Evolutionary conservation across 2,888 invertebrate genomes (phyloP).

Genomic region (Philopedon plagiatum): DNA sequence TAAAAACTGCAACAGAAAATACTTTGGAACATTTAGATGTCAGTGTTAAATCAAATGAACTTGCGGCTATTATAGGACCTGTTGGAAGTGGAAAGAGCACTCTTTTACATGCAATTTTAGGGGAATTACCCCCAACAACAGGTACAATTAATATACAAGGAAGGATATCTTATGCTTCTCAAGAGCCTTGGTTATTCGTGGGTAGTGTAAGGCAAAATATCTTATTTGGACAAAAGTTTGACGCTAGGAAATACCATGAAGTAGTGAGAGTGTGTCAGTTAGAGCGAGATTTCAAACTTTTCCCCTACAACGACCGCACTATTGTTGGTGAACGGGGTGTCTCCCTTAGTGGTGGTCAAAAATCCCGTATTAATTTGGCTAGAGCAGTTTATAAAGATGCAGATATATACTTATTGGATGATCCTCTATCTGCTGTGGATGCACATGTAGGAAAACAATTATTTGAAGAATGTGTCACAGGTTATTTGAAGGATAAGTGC

Average conservation of each 20-base stretch:
- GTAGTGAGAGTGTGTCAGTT: constrained; percentile 80
- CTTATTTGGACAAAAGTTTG: constrained; percentile 85
- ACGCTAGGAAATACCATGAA: constrained; percentile 76
- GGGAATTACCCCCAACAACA: constrained; percentile 78
- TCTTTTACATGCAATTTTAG: constrained; percentile 73
- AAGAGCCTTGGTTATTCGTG: constrained; percentile 87
- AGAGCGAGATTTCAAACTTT: constrained; percentile 78
- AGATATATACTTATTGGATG: constrained; percentile 89
- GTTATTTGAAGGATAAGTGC: constrained; percentile 77
- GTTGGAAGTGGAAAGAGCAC: constrained; percentile 77
- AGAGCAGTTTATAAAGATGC: constrained; percentile 87
- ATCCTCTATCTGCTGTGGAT: constrained; percentile 92
- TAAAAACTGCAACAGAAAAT: constrained; percentile 56
- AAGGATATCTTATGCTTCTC: constrained; percentile 82
- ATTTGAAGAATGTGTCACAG: constrained; percentile 82
- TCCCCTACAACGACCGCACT: constrained; percentile 85
- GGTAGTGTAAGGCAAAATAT: constrained; percentile 92
- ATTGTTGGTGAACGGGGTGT: constrained; percentile 83
- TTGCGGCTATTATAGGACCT: constrained; percentile 73
- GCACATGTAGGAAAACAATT: constrained; percentile 88
- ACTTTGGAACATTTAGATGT: constrained; percentile 76
- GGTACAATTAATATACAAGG: constrained; percentile 81
- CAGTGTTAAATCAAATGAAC: constrained; percentile 74
- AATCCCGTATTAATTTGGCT: constrained; percentile 88
- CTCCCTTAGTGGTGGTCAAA: constrained; percentile 84